Evolutionary conservation across 2,113 vertebrate genomes (phyloP).

Genomic region (Silurus glanis): DNA sequence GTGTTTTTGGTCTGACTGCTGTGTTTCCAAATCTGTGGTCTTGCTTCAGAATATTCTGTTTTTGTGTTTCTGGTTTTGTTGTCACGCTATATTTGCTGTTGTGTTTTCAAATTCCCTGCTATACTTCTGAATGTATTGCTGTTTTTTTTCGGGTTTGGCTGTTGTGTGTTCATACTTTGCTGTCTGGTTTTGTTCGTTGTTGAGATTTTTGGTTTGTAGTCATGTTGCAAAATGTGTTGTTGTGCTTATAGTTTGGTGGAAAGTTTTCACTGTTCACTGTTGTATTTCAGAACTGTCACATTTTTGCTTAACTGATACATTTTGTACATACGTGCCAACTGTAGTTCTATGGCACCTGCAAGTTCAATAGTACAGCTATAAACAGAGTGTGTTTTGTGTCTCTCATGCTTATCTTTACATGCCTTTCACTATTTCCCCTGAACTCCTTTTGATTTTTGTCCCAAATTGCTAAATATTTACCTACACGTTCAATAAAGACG

Average conservation of each 20-base stretch:
- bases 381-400: background rate
- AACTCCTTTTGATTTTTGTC: background rate
- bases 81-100: too few species aligned
- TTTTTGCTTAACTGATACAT: background rate
- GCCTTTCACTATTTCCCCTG: background rate
- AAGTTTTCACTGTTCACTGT: background rate
- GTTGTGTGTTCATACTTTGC: background rate
- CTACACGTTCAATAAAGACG: slow-evolving; percentile 6
- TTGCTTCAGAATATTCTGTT: background rate
- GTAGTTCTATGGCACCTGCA: background rate
- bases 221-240: too few species aligned
- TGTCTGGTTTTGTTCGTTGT: background rate
- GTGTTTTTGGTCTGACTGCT: background rate
- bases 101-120: too few species aligned
- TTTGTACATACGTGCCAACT: background rate
- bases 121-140: background rate
- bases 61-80: background rate
- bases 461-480: slow-evolving; percentile 40
- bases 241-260: background rate
- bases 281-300: background rate
- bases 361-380: background rate
- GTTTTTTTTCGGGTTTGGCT: background rate
- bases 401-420: background rate
- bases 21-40: background rate
- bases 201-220: background rate